Conservation (phyloP, 2,888 invertebrate species). For the Polietes domitor region DNA sequence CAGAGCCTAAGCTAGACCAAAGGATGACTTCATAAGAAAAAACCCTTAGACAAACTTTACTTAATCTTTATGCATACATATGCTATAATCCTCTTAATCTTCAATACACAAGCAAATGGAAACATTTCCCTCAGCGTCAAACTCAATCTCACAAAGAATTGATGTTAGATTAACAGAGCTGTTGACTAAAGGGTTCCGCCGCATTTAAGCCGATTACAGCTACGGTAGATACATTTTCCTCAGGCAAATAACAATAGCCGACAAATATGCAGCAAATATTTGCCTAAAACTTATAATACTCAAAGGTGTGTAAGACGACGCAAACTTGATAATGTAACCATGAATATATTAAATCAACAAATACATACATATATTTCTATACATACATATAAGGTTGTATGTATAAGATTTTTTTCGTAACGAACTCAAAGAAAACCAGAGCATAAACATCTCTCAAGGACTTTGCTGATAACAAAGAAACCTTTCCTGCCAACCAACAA, state of each 20-base stretch:
- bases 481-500: background rate
- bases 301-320: background rate
- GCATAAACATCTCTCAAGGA: conserved; percentile 5
- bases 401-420: background rate
- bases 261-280: conserved; percentile 5
- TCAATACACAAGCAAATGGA: background rate
- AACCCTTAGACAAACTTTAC: too few species aligned
- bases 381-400: background rate
- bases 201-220: conserved; percentile 25
- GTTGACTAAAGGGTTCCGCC: conserved; percentile 16
- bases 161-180: background rate
- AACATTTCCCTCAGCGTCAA: background rate
- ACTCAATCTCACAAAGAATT: background rate
- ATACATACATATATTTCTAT: background rate
- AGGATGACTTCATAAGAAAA: too few species aligned
- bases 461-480: background rate
- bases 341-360: conserved; percentile 24
- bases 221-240: conserved; percentile 2
- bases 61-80: background rate
- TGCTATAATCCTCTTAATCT: background rate
- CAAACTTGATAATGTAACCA: conserved; percentile 16
- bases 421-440: background rate
- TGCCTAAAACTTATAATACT: conserved; percentile 13
- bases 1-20: too few species aligned
- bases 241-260: conserved; percentile 14